These are phyloP conservation scores for Eumerus sabulonum DNA, from an alignment of 2,888 invertebrate genomes.

Conservation along the genomic window DNA sequence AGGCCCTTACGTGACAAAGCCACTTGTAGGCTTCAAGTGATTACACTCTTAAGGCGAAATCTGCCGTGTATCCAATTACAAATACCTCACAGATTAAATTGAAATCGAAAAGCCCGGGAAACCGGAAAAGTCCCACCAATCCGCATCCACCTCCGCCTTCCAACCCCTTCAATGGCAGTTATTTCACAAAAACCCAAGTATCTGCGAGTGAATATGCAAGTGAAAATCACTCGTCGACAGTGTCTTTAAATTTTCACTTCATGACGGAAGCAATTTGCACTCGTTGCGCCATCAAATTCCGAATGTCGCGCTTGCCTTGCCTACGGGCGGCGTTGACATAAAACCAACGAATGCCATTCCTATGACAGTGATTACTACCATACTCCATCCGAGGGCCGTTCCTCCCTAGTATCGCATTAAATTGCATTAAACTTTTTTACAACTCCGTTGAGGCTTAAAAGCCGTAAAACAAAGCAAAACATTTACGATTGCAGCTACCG, in stretches of 20 bases:
- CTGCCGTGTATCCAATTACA: no score
- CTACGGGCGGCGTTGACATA: constrained; percentile 50
- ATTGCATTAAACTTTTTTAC: constrained; percentile 60
- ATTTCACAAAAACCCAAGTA: no score
- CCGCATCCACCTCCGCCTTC: no score
- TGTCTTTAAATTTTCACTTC: constrained; percentile 43
- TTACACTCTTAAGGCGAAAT: no score
- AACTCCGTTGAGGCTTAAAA: constrained; percentile 41
- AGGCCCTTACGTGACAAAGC: no score
- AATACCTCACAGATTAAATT: no score
- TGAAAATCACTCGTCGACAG: not conserved
- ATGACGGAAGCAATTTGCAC: constrained; percentile 56
- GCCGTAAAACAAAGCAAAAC: constrained; percentile 55
- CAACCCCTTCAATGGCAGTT: no score
- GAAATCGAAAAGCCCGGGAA: no score
- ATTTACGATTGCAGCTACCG: constrained; percentile 56
- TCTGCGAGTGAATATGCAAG: no score
- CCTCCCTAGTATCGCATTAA: constrained; percentile 33
- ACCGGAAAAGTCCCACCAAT: no score
- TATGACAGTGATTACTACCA: constrained; percentile 59
- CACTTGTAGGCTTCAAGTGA: no score
- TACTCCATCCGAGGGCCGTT: not conserved
- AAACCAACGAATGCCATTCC: constrained; percentile 52
- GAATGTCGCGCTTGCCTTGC: constrained; percentile 17
- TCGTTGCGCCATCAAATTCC: constrained; percentile 48